Conservation (phyloP, 2,888 invertebrate genomes). For the Volucella bombylans region DNA sequence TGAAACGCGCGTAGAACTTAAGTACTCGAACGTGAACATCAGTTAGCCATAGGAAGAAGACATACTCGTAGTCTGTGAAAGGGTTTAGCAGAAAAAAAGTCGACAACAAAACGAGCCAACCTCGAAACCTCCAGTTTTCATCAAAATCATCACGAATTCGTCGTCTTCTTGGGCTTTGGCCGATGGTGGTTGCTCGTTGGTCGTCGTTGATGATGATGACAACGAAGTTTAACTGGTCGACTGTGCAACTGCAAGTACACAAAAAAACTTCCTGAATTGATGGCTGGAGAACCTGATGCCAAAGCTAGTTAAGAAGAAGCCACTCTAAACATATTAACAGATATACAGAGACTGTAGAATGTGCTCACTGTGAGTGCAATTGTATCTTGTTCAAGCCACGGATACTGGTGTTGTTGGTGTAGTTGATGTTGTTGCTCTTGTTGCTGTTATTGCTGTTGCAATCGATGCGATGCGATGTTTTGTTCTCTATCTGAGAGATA, state of each 20-base stretch:
- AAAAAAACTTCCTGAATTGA: conserved; percentile 62
- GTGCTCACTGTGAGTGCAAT: conserved; percentile 50
- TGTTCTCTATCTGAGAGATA: conserved; percentile 58
- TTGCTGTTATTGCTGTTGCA: conserved; percentile 32
- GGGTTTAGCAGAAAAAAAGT: conserved; percentile 6
- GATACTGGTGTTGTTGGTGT: too few relatives aligned
- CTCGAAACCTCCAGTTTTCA: conserved; percentile 38
- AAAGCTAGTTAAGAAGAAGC: conserved; percentile 38
- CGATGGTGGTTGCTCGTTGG: background rate
- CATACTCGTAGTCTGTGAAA: background rate
- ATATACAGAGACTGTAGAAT: conserved; percentile 23
- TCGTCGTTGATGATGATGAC: conserved; percentile 49
- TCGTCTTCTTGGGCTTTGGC: conserved; percentile 7
- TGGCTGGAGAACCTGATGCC: conserved; percentile 60
- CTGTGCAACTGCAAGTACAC: background rate
- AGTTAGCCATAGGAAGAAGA: conserved; percentile 37
- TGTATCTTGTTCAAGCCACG: conserved; percentile 50
- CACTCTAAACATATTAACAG: background rate
- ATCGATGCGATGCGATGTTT: conserved; percentile 55
- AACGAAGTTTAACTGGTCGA: conserved; percentile 45
- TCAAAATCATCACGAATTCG: conserved; percentile 61
- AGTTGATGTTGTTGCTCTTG: conserved; percentile 46
- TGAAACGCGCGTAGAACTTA: conserved; percentile 66
- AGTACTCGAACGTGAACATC: conserved; percentile 64
- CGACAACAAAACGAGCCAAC: background rate